Percentiles rank a stretch among this genome's conserved stretches.
phyloP scores from a whole-genome alignment of 2,113 vertebrate genomes.

The Mesembrinibis cayennensis region DNA sequence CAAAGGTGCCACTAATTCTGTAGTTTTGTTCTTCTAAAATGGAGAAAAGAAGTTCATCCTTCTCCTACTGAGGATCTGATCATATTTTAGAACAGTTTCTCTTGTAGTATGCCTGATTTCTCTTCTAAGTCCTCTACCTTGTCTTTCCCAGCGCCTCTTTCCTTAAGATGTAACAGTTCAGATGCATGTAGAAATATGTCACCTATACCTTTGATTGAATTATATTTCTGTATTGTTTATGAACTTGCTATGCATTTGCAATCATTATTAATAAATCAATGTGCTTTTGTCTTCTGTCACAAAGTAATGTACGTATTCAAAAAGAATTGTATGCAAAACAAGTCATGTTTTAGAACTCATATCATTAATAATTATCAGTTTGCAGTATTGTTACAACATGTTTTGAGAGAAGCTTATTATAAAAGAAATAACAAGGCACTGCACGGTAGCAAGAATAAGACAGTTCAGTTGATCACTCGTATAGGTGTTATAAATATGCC shows the following conservation, averaged over 20 bases:
- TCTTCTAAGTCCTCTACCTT: background rate
- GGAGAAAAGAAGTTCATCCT: background rate
- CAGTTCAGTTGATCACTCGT: slow-evolving; percentile 59
- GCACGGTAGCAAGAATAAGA: slow-evolving; percentile 36
- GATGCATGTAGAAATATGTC: slow-evolving; percentile 39
- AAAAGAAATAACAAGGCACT: slow-evolving; percentile 50
- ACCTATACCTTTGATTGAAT: slow-evolving; percentile 55
- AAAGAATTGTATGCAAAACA: slow-evolving; percentile 68
- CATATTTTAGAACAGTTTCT: slow-evolving; percentile 1
- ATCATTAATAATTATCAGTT: slow-evolving; percentile 63
- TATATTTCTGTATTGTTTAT: slow-evolving; percentile 62
- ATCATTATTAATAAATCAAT: slow-evolving; percentile 68
- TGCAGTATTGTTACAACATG: slow-evolving; percentile 54
- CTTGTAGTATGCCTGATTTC: background rate
- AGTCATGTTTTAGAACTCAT: slow-evolving; percentile 47
- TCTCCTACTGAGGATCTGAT: background rate
- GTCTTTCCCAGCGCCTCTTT: slow-evolving; percentile 23
- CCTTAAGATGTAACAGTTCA: slow-evolving; percentile 39
- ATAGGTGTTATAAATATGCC: slow-evolving; percentile 69
- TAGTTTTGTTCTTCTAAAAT: slow-evolving; percentile 5
- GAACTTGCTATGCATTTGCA: slow-evolving; percentile 63
- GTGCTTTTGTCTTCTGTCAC: slow-evolving; percentile 69
- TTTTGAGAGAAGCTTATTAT: slow-evolving; percentile 62
- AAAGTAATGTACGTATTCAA: slow-evolving; percentile 32
- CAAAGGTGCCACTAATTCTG: background rate